A percentile compares a stretch with the other conserved stretches of the same genome.
Evolutionary conservation across 1,140 invertebrate genomes (phyloP).

Genomic region (Thereuonema tuberculata): DNA sequence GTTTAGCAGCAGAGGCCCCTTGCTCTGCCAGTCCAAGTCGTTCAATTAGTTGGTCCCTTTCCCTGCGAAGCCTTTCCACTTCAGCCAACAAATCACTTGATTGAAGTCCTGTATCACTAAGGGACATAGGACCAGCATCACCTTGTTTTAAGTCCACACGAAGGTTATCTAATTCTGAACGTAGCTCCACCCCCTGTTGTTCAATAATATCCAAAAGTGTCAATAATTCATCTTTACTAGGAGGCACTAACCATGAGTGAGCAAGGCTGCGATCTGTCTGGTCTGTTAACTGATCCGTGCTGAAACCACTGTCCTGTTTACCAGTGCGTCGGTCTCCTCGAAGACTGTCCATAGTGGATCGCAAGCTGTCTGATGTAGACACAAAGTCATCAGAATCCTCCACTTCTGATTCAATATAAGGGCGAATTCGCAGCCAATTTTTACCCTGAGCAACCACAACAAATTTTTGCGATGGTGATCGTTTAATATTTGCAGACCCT

Average conservation of each 20-base stretch:
- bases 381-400: not conserved
- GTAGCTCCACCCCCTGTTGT: conserved; percentile 53
- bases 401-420: not conserved
- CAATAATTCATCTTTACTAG: conserved; percentile 60
- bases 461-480: not conserved
- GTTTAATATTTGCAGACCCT: not conserved
- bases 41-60: conserved; percentile 53
- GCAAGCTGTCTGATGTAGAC: conserved; percentile 1
- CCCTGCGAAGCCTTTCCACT: conserved; percentile 37
- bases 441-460: conserved; percentile 4
- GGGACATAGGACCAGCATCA: not conserved
- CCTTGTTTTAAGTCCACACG: not conserved
- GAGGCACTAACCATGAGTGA: not conserved
- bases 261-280: not conserved
- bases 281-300: not conserved
- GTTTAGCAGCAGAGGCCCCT: conserved; percentile 45
- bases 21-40: conserved; percentile 53
- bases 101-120: conserved; percentile 1
- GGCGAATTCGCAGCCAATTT: conserved; percentile 3
- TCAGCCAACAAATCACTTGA: not conserved
- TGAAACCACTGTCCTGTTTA: conserved; percentile 4
- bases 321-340: not conserved
- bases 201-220: conserved; percentile 72
- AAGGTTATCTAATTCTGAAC: conserved; percentile 46
- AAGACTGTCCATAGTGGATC: not conserved